Base-by-base conservation (phyloP, 1,140 invertebrate species). In the Zelostemma sp. region DNA sequence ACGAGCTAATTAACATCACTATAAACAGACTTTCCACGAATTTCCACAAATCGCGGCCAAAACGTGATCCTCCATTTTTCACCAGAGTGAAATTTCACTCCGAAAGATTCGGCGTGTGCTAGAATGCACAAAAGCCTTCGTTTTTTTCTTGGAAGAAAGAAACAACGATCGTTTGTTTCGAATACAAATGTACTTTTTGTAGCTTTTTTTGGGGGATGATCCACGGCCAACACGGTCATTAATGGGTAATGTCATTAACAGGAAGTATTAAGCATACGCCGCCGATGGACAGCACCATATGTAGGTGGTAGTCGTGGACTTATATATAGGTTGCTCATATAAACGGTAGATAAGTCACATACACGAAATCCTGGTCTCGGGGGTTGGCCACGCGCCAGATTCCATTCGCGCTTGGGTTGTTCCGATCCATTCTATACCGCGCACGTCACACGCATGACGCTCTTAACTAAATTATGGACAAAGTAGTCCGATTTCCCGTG, bases 401-500 rank as follows among this genome's bases (percentile, higher is more conserved):
- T 83, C 82, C 82, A 82, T 84, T 83, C 82, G 80, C 81, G 81
- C 79, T 82, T 84, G 81, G 80, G 78, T 84, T 83, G 80, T 84
- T 83, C 82, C 78, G 80, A 83, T 83, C 81, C 80, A 83, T 83
- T 82, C 81, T 82, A 84, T 84, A 82, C 81, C 73, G 75, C 74
- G 63, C 80, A 79, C 76, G 82, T 84, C 82, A 83, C 81, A 81
- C 80, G 81, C 82, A 84, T 84, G 82, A 82, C 80, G 81, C 80
- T 82, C 82, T 84, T 83, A 82, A 80, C 79, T 84, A 84, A 84
- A 83, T 84, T 84, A 84, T 84, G 81, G 82, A 83, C 80, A 82
- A 84, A 83, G 82, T 84, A 81, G 79, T 82, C 58, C 77, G 76
- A 83, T 74, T 67, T 70, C 68, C 57, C 68, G 65, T 65, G 64